Base-by-base conservation (phyloP, 2,113 vertebrate genomes). In the Benitochromis conjunctus region DNA sequence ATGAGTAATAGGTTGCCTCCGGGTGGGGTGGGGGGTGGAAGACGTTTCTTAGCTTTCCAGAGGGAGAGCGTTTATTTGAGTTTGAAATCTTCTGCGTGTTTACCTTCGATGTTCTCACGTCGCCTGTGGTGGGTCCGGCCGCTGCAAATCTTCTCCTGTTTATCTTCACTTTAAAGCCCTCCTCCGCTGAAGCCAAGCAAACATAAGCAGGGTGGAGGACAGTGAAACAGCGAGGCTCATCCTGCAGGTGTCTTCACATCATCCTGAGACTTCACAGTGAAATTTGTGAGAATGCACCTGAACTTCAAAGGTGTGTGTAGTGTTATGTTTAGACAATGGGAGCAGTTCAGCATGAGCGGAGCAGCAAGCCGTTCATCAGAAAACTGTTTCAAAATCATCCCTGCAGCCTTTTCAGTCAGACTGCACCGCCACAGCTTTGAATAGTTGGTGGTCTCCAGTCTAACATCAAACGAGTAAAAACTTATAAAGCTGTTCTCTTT, bases 241-340 rank as follows among this genome's bases (percentile, higher is more conserved):
- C 34, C 36, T 74, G 18, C 5, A 80, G 34, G 7, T 26, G 26
- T 64, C 71, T 8, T 53, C 5, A 12, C 56, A 16, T 76, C 36
- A n/a, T 7, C 80, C 12, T 16, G 31, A 36, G 9, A 29, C 53
- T 58, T 57, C 16, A 34, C 3, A 3, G 34, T 53, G 38, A 80
- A 31, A 19, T n/a, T 38, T 51, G 74, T 3, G 6, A 34, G 81
- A 77, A 36, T 19, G 29, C 29, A 58, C 31, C 60, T 78, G 3
- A 10, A 58, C 48, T 66, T 79, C 60, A 66, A 43, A 78, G 48
- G 24, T 29, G 5, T 29, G 5, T 9, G 2, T 26, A 13, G 14
- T 9, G 7, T 46, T 83, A 5, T 85, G 29, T 90, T 92, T 79
- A 66, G 64, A 81, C 21, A 74, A 71, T 24, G 86, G 89, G 89